These are phyloP conservation scores for Urechis unicinctus DNA, from an alignment of 2,888 invertebrate species.

Conservation along the genomic window DNA sequence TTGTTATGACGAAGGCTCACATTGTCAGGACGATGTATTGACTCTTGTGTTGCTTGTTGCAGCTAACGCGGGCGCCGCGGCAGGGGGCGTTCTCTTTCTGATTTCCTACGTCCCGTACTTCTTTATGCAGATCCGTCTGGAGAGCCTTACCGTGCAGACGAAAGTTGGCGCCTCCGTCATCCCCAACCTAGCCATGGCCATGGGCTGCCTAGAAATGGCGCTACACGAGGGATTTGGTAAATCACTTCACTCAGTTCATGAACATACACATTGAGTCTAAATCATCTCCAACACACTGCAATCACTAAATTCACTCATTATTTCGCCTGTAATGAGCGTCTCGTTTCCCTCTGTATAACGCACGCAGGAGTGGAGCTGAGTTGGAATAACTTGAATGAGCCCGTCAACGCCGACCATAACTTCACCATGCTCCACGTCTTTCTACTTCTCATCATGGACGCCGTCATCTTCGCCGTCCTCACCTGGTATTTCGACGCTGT, in stretches of 20 bases:
- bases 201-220: slow-evolving; percentile 68
- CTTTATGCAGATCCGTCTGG: slow-evolving; percentile 61
- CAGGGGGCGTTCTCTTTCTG: slow-evolving; percentile 70
- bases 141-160: slow-evolving; percentile 52
- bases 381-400: slow-evolving; percentile 27
- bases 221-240: slow-evolving; percentile 64
- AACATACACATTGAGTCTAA: no score
- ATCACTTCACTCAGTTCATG: no score
- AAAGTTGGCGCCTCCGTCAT: slow-evolving; percentile 63
- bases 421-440: slow-evolving; percentile 32
- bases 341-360: no score
- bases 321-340: no score
- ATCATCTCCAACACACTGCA: no score
- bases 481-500: slow-evolving; percentile 18
- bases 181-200: slow-evolving; percentile 73
- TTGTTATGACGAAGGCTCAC: no score
- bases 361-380: slow-evolving; percentile 19
- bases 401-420: slow-evolving; percentile 36
- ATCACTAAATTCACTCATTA: no score
- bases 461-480: slow-evolving; percentile 10
- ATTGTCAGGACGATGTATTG: no score
- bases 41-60: slow-evolving; percentile 33
- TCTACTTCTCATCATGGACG: slow-evolving; percentile 23
- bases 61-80: slow-evolving; percentile 72
- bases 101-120: slow-evolving; percentile 65